Conservation (phyloP, 2,113 vertebrate species). For the Albula goreensis region DNA sequence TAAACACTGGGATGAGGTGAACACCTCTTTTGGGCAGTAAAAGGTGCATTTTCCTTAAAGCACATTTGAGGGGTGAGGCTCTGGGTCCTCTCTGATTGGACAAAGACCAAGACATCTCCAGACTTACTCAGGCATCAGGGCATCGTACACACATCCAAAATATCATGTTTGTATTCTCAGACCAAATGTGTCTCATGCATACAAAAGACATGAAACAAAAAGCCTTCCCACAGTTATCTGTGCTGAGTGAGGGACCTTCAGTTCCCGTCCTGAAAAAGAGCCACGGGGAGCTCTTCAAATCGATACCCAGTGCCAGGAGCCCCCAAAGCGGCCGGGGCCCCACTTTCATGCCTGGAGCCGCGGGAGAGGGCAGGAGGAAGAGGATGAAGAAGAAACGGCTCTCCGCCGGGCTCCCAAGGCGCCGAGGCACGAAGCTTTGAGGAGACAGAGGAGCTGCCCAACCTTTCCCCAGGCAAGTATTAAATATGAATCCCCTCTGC, state of each 20-base stretch:
- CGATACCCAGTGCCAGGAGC: conserved; percentile 60
- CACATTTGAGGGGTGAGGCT: too few relatives aligned
- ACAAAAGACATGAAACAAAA: not conserved
- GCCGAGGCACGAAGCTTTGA: conserved; percentile 7
- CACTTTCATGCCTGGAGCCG: conserved; percentile 66
- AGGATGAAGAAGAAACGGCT: conserved; percentile 41
- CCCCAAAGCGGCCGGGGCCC: conserved; percentile 54
- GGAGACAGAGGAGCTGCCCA: conserved; percentile 18
- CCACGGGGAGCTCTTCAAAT: conserved; percentile 56
- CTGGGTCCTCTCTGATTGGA: not conserved
- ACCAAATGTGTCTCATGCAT: not conserved
- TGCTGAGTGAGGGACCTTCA: conserved; percentile 62
- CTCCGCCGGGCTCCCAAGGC: conserved; percentile 32
- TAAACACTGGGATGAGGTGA: too few relatives aligned
- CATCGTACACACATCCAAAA: too few relatives aligned
- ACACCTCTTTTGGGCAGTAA: too few relatives aligned
- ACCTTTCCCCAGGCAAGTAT: conserved; percentile 17
- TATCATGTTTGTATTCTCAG: too few relatives aligned
- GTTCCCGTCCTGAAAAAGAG: conserved; percentile 55
- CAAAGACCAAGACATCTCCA: too few relatives aligned
- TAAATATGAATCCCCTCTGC: conserved; percentile 23
- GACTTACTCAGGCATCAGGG: too few relatives aligned
- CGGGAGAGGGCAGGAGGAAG: conserved; percentile 54
- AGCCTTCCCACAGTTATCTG: conserved; percentile 43
- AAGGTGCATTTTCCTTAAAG: too few relatives aligned